A percentile compares a stretch with the other conserved stretches of the same genome.
phyloP scores from a whole-genome alignment of 2,888 invertebrate genomes.

The Spodoptera picta region DNA sequence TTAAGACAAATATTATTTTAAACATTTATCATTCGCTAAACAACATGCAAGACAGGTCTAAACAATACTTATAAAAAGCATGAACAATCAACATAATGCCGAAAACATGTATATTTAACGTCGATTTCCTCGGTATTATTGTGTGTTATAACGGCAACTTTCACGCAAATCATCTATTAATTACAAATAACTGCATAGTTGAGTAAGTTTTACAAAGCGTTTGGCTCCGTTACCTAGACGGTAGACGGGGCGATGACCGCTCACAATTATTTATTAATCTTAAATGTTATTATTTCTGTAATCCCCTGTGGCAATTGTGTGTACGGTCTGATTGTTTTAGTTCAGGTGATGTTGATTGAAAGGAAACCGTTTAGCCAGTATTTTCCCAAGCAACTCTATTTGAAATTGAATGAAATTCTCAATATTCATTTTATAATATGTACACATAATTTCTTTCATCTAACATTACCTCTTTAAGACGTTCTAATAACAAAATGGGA shows the following conservation, averaged over 20 bases:
- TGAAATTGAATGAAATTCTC: too few relatives aligned
- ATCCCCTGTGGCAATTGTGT: neutral
- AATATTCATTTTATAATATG: too few relatives aligned
- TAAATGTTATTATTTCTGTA: conserved; percentile 24
- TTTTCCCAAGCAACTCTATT: too few relatives aligned
- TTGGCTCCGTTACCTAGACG: conserved; percentile 18
- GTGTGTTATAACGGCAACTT: conserved; percentile 40
- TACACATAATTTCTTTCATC: too few relatives aligned
- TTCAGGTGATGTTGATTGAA: too few relatives aligned
- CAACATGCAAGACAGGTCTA: too few relatives aligned
- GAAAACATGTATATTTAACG: conserved; percentile 25
- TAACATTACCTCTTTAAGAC: too few relatives aligned
- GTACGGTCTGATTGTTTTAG: neutral
- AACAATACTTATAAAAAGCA: conserved; percentile 6
- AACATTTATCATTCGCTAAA: too few relatives aligned
- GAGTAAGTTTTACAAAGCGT: conserved; percentile 41
- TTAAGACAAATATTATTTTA: too few relatives aligned
- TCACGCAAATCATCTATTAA: conserved; percentile 47
- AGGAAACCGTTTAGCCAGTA: too few relatives aligned
- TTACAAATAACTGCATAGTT: conserved; percentile 49
- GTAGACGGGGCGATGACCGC: conserved; percentile 25
- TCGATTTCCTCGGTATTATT: conserved; percentile 26
- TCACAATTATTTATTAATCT: conserved; percentile 15
- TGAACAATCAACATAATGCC: conserved; percentile 5
- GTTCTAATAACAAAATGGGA: too few relatives aligned